Conservation (phyloP, 2,888 invertebrate genomes). For the Fragum sueziense region DNA sequence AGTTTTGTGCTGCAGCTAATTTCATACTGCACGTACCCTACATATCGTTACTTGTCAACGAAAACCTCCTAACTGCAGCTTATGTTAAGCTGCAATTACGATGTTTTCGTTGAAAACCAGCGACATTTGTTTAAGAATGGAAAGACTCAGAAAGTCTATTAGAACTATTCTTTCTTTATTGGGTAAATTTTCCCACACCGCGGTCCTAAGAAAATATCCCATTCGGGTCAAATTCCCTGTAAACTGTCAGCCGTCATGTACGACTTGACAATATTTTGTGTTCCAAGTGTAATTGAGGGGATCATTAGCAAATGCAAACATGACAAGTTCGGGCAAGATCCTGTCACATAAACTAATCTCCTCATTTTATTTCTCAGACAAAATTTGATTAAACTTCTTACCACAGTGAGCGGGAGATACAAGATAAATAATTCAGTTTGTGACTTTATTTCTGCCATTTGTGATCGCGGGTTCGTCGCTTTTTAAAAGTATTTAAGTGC, state of each 20-base stretch:
- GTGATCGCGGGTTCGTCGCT: too few species aligned
- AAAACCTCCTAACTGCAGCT: too few species aligned
- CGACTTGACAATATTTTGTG: neutral
- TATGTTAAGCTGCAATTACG: too few species aligned
- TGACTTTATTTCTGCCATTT: too few species aligned
- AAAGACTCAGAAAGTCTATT: too few species aligned
- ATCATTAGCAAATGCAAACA: slow-evolving; percentile 14
- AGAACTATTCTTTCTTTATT: too few species aligned
- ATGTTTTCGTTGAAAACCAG: too few species aligned
- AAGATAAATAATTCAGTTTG: neutral
- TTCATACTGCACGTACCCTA: too few species aligned
- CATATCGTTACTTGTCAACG: too few species aligned
- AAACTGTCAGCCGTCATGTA: slow-evolving; percentile 10
- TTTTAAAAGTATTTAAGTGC: too few species aligned
- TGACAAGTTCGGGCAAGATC: neutral
- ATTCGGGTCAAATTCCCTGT: slow-evolving; percentile 1
- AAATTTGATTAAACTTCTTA: neutral
- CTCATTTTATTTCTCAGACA: neutral
- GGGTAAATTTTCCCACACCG: neutral
- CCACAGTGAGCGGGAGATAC: neutral
- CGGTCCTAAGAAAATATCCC: neutral
- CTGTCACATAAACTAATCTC: neutral
- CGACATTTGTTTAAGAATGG: too few species aligned
- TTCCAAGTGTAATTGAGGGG: neutral
- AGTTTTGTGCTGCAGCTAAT: too few species aligned